These are phyloP conservation scores for Hyalella azteca DNA, from an alignment of 2,888 invertebrate species.

Conservation along the genomic window DNA sequence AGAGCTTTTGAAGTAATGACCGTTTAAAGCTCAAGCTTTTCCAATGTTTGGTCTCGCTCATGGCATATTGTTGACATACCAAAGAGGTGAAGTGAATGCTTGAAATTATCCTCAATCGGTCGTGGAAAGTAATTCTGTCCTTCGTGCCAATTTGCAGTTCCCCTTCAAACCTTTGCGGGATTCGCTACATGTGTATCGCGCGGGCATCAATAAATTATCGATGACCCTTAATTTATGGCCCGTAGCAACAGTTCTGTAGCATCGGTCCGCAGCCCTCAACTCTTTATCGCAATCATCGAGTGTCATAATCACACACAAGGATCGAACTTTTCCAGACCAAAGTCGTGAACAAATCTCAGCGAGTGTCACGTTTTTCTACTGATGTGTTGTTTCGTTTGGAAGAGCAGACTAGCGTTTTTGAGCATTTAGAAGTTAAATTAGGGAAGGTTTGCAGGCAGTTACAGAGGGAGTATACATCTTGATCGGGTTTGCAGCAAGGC, in stretches of 20 bases:
- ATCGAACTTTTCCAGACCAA: slow-evolving; percentile 35
- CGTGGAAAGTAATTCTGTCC: no score
- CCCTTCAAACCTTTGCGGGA: not conserved
- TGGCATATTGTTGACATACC: no score
- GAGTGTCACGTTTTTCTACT: slow-evolving; percentile 30
- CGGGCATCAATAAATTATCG: slow-evolving; percentile 29
- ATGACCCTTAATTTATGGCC: slow-evolving; percentile 33
- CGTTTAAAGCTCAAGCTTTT: no score
- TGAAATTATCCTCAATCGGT: no score
- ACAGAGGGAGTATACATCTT: not conserved
- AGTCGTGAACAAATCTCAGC: slow-evolving; percentile 24
- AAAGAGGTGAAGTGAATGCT: no score
- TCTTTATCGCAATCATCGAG: slow-evolving; percentile 24
- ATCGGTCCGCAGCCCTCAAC: slow-evolving; percentile 3
- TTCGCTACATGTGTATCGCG: not conserved
- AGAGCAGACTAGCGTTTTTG: not conserved
- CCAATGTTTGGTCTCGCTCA: no score
- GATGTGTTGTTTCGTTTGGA: slow-evolving; percentile 31
- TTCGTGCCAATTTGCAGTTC: slow-evolving; percentile 16
- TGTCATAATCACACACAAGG: slow-evolving; percentile 21
- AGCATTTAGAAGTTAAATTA: not conserved
- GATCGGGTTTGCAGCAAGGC: not conserved
- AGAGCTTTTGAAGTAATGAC: no score
- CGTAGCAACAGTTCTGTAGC: slow-evolving; percentile 31
- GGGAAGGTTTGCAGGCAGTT: slow-evolving; percentile 1